A percentile compares a stretch with the other conserved stretches of the same genome.
Evolutionary conservation across 2,888 invertebrate species (phyloP).

Genomic region (Aphrophora alni): DNA sequence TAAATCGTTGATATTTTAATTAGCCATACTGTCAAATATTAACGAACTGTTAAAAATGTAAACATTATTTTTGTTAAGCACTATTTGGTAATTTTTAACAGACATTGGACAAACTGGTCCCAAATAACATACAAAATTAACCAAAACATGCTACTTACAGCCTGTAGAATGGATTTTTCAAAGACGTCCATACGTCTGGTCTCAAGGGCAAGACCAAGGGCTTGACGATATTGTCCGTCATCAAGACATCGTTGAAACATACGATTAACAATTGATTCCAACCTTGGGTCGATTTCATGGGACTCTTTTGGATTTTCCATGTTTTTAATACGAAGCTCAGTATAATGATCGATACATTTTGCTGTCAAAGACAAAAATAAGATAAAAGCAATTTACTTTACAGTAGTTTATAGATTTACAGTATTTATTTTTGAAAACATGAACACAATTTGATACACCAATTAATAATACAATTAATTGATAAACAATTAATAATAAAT

Average conservation of each 20-base stretch:
- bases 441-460: not conserved
- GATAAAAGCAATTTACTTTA: too few species aligned
- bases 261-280: conserved; percentile 93
- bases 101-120: too few species aligned
- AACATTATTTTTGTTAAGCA: too few species aligned
- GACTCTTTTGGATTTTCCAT: conserved; percentile 66
- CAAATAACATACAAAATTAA: too few species aligned
- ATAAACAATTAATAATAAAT: too few species aligned
- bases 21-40: too few species aligned
- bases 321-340: conserved; percentile 80
- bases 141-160: too few species aligned
- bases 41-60: too few species aligned
- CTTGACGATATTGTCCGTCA: conserved; percentile 94
- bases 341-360: conserved; percentile 97
- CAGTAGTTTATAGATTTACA: not conserved
- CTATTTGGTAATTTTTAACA: too few species aligned
- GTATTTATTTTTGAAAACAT: not conserved
- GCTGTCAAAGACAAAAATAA: conserved; percentile 69
- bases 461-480: not conserved
- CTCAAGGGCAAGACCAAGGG: conserved; percentile 94
- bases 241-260: conserved; percentile 97
- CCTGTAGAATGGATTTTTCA: conserved; percentile 87
- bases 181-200: conserved; percentile 98
- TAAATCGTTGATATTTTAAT: too few species aligned
- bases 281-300: conserved; percentile 76